These are phyloP conservation scores for Probosciger aterrimus DNA, from an alignment of 2,113 vertebrate genomes.

Conservation along the genomic window DNA sequence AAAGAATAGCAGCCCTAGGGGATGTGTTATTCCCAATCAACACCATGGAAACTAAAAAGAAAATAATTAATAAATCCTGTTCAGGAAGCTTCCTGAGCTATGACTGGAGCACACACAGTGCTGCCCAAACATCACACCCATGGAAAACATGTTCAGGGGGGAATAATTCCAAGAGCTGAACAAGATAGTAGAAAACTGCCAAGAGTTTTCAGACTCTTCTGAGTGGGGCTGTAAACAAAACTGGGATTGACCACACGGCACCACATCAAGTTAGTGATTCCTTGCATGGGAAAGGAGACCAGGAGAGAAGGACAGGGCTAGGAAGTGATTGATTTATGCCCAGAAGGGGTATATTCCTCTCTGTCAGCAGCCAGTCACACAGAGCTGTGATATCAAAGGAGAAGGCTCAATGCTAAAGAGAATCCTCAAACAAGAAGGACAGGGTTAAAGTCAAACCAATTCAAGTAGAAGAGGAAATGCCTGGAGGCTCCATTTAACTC, in stretches of 20 bases:
- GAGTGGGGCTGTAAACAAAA: not conserved
- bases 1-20: not conserved
- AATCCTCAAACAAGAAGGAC: not conserved
- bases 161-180: not conserved
- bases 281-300: not conserved
- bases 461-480: not conserved
- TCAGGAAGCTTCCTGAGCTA: constrained; percentile 2
- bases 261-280: not conserved
- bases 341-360: not conserved
- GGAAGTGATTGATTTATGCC: not conserved
- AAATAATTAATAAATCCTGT: not conserved
- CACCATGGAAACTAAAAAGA: not conserved
- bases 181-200: not conserved
- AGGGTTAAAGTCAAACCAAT: not conserved
- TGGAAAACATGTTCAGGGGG: not conserved
- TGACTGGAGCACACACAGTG: not conserved
- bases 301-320: not conserved
- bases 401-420: not conserved
- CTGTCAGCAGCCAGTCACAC: not conserved
- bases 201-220: not conserved
- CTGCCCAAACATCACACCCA: constrained; percentile 26
- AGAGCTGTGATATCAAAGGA: not conserved
- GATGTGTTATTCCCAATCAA: not conserved
- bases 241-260: not conserved
- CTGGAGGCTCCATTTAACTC: not conserved